These are phyloP conservation scores for Tenualosa ilisha DNA, from an alignment of 2,797 vertebrate species.

Conservation along the genomic window DNA sequence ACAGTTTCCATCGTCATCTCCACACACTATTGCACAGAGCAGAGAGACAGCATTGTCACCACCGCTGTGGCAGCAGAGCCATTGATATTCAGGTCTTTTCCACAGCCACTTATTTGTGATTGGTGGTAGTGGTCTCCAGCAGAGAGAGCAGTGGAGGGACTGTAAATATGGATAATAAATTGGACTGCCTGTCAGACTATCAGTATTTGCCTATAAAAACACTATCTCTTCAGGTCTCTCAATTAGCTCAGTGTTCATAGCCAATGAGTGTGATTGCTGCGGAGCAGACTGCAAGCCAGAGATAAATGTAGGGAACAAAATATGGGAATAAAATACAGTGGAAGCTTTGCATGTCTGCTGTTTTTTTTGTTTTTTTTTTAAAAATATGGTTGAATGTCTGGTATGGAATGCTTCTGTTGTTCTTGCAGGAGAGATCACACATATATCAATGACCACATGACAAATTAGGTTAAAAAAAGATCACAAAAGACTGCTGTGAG, in stretches of 20 bases:
- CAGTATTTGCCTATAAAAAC: background rate
- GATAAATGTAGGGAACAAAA: background rate
- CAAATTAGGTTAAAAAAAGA: background rate
- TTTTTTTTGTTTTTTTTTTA: no score
- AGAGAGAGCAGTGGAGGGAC: background rate
- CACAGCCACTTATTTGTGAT: constrained; percentile 16
- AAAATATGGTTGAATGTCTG: background rate
- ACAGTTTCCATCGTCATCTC: background rate
- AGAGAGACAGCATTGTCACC: no score
- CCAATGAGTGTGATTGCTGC: background rate
- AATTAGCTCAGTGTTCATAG: background rate
- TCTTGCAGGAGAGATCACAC: background rate
- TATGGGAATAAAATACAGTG: background rate
- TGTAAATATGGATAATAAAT: background rate
- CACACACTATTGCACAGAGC: constrained; percentile 2
- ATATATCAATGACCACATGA: no score
- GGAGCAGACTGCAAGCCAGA: background rate
- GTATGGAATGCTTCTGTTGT: background rate
- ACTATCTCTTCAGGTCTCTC: background rate
- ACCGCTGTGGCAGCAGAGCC: background rate
- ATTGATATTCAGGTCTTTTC: background rate
- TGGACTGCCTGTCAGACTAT: background rate
- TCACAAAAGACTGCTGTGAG: background rate
- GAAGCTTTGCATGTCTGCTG: no score
- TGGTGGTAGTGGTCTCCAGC: background rate